Conservation (phyloP, 2,888 invertebrate species). For the Plusia festucae region DNA sequence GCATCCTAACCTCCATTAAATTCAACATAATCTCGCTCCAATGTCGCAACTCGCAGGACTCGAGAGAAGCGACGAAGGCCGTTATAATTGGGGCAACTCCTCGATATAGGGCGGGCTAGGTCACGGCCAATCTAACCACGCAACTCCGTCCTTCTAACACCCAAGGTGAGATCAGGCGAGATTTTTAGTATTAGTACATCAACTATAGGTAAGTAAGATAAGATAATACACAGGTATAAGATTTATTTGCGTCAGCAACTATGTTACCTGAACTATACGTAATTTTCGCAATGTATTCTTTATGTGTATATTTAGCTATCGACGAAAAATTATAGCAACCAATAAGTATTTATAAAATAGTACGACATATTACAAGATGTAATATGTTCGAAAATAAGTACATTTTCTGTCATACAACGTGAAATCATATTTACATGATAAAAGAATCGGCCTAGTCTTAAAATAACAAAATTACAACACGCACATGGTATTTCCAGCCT, state of each 20-base stretch:
- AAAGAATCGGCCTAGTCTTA: slow-evolving; percentile 30
- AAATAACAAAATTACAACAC: slow-evolving; percentile 22
- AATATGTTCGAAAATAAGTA: background rate
- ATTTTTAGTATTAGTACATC: slow-evolving; percentile 18
- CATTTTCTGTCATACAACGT: background rate
- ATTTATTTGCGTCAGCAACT: background rate
- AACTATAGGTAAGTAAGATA: slow-evolving; percentile 1
- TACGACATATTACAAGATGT: background rate
- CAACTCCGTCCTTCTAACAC: slow-evolving; percentile 46
- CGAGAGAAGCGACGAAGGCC: slow-evolving; percentile 74
- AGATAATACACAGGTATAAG: background rate
- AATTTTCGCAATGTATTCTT: too few species aligned
- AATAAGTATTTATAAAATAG: background rate
- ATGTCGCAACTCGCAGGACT: slow-evolving; percentile 75
- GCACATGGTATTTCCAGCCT: slow-evolving; percentile 13
- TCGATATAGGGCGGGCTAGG: slow-evolving; percentile 79
- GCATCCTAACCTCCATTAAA: slow-evolving; percentile 34
- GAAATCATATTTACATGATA: background rate
- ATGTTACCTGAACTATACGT: too few species aligned
- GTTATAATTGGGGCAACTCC: slow-evolving; percentile 81
- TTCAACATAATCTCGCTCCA: slow-evolving; percentile 50
- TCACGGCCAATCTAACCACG: slow-evolving; percentile 74
- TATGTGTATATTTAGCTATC: too few species aligned
- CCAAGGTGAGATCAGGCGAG: slow-evolving; percentile 28
- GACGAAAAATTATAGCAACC: too few species aligned